These are phyloP conservation scores for Drosophila prolongata DNA, from an alignment of 2,888 invertebrate genomes.

Conservation along the genomic window DNA sequence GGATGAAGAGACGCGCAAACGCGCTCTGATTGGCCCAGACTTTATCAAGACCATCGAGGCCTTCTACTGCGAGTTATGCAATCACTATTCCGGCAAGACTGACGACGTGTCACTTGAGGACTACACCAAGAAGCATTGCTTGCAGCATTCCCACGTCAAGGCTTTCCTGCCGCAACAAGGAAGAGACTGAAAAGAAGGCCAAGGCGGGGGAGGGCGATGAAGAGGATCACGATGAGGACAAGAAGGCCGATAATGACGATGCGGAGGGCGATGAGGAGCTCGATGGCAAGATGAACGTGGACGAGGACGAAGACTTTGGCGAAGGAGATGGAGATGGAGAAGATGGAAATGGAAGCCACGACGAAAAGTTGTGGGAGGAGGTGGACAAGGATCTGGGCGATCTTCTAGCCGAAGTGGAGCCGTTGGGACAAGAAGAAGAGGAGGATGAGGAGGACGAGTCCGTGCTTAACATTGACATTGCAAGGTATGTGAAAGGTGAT, in stretches of 20 bases:
- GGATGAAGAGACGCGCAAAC: conserved; percentile 87
- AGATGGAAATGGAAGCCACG: conserved; percentile 83
- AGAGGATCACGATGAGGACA: conserved; percentile 85
- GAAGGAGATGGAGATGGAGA: conserved; percentile 87
- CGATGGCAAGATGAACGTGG: conserved; percentile 86
- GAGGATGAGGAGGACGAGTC: conserved; percentile 89
- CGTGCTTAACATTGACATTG: conserved; percentile 84
- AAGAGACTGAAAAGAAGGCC: conserved; percentile 89
- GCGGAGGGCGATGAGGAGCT: conserved; percentile 85
- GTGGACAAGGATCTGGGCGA: conserved; percentile 93
- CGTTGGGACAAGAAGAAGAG: conserved; percentile 87
- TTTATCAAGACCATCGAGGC: conserved; percentile 92
- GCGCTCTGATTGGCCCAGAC: conserved; percentile 91
- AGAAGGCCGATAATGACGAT: conserved; percentile 77
- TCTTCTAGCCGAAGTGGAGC: conserved; percentile 88
- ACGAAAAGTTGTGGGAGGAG: conserved; percentile 92
- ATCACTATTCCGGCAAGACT: conserved; percentile 88
- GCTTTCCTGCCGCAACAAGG: conserved; percentile 91
- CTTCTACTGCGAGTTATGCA: conserved; percentile 92
- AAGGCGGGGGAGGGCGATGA: conserved; percentile 65
- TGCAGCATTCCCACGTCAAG: conserved; percentile 90
- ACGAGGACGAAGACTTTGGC: conserved; percentile 89
- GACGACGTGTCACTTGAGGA: conserved; percentile 87
- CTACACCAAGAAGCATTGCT: conserved; percentile 89
- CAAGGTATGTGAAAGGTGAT: conserved; percentile 84